Evolutionary conservation across 1,140 invertebrate species (phyloP), one percentile per base, ranked within the genome.

Genomic region (Sarcophaga peregrina): DNA sequence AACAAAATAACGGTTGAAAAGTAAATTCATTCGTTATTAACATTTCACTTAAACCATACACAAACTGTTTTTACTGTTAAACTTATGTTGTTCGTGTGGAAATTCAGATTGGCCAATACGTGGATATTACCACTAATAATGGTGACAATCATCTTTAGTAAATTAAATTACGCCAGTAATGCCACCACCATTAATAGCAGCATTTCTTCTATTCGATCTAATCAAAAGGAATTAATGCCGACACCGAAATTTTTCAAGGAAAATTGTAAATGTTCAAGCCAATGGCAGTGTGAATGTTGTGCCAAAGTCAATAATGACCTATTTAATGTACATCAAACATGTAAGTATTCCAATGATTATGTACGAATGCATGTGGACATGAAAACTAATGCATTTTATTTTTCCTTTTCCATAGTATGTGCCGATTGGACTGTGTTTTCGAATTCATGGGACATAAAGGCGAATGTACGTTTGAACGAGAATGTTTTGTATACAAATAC

Each of bases 251-350:
- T 78, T 78, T 78, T 78, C 47, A n/a, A 78, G 20, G 75, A 78
- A 78, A 78, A 78, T 20, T 78, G 75, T 45, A 11, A 8, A 11
- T 78, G 75, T 50, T 9, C n/a, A 20, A 50, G 47, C 11, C 75
- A 78, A 25, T 78, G 75, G 75, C 75, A 78, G 20, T 78, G 75
- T 50, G 75, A 78, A 52, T 78, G 75, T 13, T 78, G 75, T 78
- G 47, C 75, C 48, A 78, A 78, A 78, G 75, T 78, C 17, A 25
- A 78, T 25, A 78, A 78, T 50, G 48, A 78, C 25, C 75, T 48
- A 78, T 45, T 78, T 50, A 78, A 78, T 78, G 48, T 78, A 20
- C 75, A 78, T 52, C 75, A 78, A 78, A 78, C n/a, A 78, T 50
- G 75, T 78, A 78, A 78, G 75, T 76, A n/a, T 74, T 45, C 5